A percentile compares a stretch with the other conserved stretches of the same genome.
These are phyloP conservation scores for Cyphomyrus discorhynchus DNA, from an alignment of 2,113 vertebrate genomes.

Conservation along the genomic window DNA sequence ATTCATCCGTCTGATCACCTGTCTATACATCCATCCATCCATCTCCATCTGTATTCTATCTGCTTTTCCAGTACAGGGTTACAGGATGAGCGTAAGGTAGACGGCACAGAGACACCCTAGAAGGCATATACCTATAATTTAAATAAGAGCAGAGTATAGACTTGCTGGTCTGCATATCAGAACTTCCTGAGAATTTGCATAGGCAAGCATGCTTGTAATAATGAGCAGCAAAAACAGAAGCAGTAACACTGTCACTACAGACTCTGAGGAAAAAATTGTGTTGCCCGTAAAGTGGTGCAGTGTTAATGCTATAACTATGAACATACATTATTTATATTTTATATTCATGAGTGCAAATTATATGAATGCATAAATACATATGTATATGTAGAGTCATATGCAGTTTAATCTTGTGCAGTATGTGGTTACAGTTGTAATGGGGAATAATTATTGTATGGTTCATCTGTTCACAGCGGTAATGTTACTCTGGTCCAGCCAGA, in stretches of 20 bases:
- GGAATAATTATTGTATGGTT: background rate
- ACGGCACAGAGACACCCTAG: background rate
- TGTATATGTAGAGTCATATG: background rate
- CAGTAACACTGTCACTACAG: background rate
- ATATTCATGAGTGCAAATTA: slow-evolving; percentile 1
- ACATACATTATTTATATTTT: background rate
- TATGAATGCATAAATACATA: background rate
- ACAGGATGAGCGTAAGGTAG: background rate
- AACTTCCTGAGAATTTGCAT: background rate
- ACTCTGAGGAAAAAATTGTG: background rate
- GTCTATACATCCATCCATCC: background rate
- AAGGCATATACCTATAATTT: background rate
- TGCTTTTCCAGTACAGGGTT: background rate
- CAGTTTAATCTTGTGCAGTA: background rate
- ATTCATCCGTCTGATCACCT: background rate
- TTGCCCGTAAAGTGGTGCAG: background rate
- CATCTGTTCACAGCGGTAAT: background rate
- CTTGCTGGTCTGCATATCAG: background rate
- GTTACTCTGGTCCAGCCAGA: background rate
- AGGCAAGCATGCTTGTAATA: background rate
- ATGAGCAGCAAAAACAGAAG: background rate
- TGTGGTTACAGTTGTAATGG: background rate
- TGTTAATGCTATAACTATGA: background rate
- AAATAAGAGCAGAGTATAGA: background rate
- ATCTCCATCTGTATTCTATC: background rate